These are phyloP conservation scores for Lathamus discolor DNA, from an alignment of 2,113 vertebrate genomes.

Conservation along the genomic window DNA sequence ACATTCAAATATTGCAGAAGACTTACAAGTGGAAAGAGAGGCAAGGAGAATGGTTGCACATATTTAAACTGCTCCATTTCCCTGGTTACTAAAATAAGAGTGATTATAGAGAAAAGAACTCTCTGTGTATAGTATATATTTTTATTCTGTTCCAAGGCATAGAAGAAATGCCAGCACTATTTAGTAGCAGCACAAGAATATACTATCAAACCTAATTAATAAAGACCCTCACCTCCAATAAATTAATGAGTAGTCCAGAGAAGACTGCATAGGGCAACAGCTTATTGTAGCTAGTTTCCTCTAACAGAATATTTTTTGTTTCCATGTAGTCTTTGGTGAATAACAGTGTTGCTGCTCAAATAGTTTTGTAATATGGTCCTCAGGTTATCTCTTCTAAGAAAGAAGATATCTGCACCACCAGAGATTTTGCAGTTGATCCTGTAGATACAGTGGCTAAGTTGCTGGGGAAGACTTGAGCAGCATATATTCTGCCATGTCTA, in stretches of 20 bases:
- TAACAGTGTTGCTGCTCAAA: background rate
- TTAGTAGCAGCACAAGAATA: background rate
- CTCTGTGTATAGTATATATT: background rate
- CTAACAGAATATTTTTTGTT: background rate
- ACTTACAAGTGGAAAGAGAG: conserved; percentile 8
- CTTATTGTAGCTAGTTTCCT: background rate
- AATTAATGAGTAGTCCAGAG: background rate
- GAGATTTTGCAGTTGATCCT: background rate
- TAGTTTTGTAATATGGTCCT: background rate
- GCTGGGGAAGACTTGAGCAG: background rate
- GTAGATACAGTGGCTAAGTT: background rate
- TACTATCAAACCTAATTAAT: background rate
- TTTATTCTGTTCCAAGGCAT: background rate
- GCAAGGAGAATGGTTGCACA: conserved; percentile 3
- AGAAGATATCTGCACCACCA: background rate
- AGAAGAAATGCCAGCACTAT: background rate
- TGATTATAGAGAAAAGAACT: conserved; percentile 31
- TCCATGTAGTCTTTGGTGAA: background rate
- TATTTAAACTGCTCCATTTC: conserved; percentile 50
- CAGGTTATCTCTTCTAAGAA: background rate
- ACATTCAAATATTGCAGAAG: conserved; percentile 68
- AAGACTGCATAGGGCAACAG: background rate
- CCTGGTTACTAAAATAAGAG: conserved; percentile 33
- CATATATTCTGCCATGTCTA: background rate
- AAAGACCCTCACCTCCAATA: background rate